Base-by-base conservation (phyloP, 2,113 vertebrate genomes). In the Urocolius indicus region DNA sequence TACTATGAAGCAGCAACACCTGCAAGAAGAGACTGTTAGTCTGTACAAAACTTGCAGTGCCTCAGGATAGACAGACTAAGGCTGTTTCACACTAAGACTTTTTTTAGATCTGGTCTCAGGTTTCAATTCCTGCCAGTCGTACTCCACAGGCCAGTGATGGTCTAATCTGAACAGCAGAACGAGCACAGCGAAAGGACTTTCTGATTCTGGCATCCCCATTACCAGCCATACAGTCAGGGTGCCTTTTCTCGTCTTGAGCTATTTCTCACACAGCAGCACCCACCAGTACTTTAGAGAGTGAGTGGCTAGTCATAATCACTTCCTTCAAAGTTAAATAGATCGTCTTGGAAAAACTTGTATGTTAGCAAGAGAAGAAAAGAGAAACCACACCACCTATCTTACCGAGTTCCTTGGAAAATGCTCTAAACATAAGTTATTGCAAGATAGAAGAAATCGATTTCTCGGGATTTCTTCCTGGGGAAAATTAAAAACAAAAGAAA, bases 201-300 rank as follows among this genome's bases (percentile, higher is more conserved):
- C 26, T 1, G 0, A 7, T 6, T 16, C 14, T 16, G 12, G 13
- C 45, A 3, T 5, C 10, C 18, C 41, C 14, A 30, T 3, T 2
- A 2, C 5, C 2, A 3, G 26, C 52, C 10, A 1, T 38, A 20
- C 18, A 17, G 1, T 14, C 59, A 27, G 15, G 15, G 20, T 80
- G 51, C 34, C 9, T 57, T 51, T 48, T n/a, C 41, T 38, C 8
- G 22, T 12, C 51, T 10, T 11, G 46, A 43, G 34, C 14, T 65
- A 3, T 21, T 81, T 69, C 61, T 51, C 66, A 30, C 24, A 9
- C 21, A 27, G 38, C 36, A 63, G 52, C n/a, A 24, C 10, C 27
- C 2, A 4, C 5, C 54, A 52, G 41, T 15, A 16, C 14, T 34
- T 11, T 2, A 7, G 21, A 13, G 21, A 3, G 1, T 46, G 11